Evolutionary conservation across 2,888 invertebrate genomes (phyloP).

Genomic region (Drosophila prolongata): DNA sequence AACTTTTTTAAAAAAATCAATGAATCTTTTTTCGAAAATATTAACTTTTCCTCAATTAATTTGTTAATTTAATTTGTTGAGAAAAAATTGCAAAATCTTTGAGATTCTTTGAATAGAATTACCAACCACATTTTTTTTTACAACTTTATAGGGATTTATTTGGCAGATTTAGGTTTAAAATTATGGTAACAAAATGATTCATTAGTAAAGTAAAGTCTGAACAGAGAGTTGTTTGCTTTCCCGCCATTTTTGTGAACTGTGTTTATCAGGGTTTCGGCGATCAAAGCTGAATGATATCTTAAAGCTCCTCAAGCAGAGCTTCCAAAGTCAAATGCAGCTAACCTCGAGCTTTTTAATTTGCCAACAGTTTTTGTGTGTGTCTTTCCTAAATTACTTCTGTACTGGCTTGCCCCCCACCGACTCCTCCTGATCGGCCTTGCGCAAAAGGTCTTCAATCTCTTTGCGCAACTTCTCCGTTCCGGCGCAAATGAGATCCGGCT

Average conservation of each 20-base stretch:
- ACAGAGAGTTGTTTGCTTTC: slow-evolving; percentile 72
- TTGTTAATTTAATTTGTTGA: no score
- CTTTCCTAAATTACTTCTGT: slow-evolving; percentile 82
- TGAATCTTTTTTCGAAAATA: no score
- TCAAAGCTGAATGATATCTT: slow-evolving; percentile 8
- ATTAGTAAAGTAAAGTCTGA: slow-evolving; percentile 20
- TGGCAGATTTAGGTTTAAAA: slow-evolving; percentile 8
- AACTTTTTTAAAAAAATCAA: no score
- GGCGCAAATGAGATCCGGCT: slow-evolving; percentile 86
- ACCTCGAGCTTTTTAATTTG: slow-evolving; percentile 29
- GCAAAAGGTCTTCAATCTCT: slow-evolving; percentile 85
- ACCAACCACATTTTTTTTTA: not conserved
- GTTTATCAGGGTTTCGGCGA: slow-evolving; percentile 86
- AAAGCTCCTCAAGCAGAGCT: slow-evolving; percentile 24
- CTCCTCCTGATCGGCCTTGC: slow-evolving; percentile 84
- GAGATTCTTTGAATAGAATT: not conserved
- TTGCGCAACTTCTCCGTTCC: slow-evolving; percentile 85
- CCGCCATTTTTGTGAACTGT: slow-evolving; percentile 85
- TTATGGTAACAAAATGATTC: not conserved
- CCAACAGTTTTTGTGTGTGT: slow-evolving; percentile 28
- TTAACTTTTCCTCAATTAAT: no score
- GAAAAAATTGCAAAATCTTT: no score
- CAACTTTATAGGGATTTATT: not conserved
- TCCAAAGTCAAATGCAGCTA: slow-evolving; percentile 10
- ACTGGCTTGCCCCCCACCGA: slow-evolving; percentile 71